Evolutionary conservation across 2,113 vertebrate species (phyloP).

Genomic region (Festucalex cinctus): DNA sequence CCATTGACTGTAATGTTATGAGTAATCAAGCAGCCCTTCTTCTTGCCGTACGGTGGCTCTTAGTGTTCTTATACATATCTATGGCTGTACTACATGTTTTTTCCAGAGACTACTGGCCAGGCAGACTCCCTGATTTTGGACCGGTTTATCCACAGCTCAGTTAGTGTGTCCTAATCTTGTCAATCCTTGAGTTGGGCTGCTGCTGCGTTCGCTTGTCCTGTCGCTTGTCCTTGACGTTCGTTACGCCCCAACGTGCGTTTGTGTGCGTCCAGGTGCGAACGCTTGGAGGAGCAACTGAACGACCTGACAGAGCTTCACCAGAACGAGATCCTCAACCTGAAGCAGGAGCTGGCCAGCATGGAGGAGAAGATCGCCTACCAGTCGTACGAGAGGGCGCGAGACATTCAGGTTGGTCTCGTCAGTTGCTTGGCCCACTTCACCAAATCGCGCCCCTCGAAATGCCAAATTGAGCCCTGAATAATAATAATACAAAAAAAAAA

Average conservation of each 20-base stretch:
- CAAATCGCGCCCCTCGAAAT: no score
- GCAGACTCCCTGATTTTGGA: slow-evolving; percentile 48
- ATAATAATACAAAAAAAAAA: no score
- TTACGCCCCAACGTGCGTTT: slow-evolving; percentile 14
- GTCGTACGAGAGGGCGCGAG: slow-evolving; percentile 86
- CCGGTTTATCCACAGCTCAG: slow-evolving; percentile 54
- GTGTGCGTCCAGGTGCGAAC: slow-evolving; percentile 81
- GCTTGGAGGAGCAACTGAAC: slow-evolving; percentile 94
- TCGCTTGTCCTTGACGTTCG: slow-evolving; percentile 44
- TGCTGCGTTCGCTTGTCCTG: background rate
- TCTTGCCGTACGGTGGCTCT: no score
- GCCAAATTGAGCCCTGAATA: no score
- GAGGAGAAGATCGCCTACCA: slow-evolving; percentile 99
- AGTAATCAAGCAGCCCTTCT: no score
- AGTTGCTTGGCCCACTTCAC: no score
- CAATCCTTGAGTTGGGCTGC: slow-evolving; percentile 36
- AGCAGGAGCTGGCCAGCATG: slow-evolving; percentile 98
- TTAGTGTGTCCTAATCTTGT: slow-evolving; percentile 50
- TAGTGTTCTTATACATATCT: no score
- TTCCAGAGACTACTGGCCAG: slow-evolving; percentile 3
- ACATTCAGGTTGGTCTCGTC: slow-evolving; percentile 71
- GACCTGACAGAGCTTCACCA: slow-evolving; percentile 98
- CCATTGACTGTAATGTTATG: no score
- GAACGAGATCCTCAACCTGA: slow-evolving; percentile 97
- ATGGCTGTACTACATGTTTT: slow-evolving; percentile 17